Conservation (phyloP, 2,888 invertebrate species). For the Hemicrepidius hirtus region DNA sequence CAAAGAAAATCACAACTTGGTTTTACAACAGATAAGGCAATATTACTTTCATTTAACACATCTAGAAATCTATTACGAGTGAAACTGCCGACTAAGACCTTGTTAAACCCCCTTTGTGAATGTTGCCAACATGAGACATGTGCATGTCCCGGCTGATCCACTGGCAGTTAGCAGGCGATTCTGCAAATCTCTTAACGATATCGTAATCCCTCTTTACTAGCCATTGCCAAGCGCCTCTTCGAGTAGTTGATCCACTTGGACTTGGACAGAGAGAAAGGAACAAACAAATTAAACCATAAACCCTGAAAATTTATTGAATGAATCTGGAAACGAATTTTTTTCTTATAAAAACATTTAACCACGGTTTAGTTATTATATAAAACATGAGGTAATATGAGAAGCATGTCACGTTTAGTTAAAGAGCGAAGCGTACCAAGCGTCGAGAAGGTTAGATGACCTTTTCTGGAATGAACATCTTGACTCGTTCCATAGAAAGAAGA, state of each 20-base stretch:
- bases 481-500: slow-evolving; percentile 40
- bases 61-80: slow-evolving; percentile 52
- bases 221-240: slow-evolving; percentile 41
- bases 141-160: slow-evolving; percentile 67
- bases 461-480: slow-evolving; percentile 33
- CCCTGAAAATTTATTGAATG: no score
- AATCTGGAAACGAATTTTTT: no score
- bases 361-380: no score
- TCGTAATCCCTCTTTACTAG: slow-evolving; percentile 63
- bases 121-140: slow-evolving; percentile 46
- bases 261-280: neutral
- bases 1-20: neutral
- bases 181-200: slow-evolving; percentile 69
- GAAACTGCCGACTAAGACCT: slow-evolving; percentile 53
- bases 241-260: slow-evolving; percentile 48
- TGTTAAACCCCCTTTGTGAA: slow-evolving; percentile 52
- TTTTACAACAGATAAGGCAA: slow-evolving; percentile 20
- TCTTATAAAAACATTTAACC: no score
- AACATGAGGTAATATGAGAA: neutral
- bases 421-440: neutral
- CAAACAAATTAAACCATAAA: no score
- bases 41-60: slow-evolving; percentile 36
- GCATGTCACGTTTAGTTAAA: neutral
- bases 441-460: slow-evolving; percentile 26
- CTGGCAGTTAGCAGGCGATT: slow-evolving; percentile 68